Evolutionary conservation across 2,888 invertebrate species (phyloP).

Genomic region (Sesia bembeciformis): DNA sequence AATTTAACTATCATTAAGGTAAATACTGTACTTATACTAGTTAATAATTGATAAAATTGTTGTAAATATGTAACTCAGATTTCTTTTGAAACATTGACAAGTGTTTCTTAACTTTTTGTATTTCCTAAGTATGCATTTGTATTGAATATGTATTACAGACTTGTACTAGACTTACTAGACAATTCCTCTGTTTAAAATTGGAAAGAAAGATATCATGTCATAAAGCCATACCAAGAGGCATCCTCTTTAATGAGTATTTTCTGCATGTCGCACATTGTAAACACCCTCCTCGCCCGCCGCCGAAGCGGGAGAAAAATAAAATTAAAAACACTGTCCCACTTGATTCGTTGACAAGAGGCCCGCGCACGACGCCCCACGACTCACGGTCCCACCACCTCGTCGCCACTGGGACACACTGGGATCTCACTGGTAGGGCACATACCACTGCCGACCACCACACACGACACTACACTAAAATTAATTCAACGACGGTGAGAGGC

Average conservation of each 20-base stretch:
- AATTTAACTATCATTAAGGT: too few relatives aligned
- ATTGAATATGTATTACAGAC: too few relatives aligned
- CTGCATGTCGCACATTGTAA: constrained; percentile 66
- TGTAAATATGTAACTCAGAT: too few relatives aligned
- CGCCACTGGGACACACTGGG: constrained; percentile 57
- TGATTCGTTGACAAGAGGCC: constrained; percentile 30
- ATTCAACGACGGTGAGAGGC: constrained; percentile 53
- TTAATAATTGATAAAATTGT: too few relatives aligned
- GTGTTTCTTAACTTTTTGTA: too few relatives aligned
- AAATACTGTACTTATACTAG: too few relatives aligned
- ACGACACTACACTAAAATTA: constrained; percentile 56
- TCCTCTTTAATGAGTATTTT: constrained; percentile 62
- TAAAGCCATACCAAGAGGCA: constrained; percentile 50
- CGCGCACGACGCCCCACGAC: constrained; percentile 51
- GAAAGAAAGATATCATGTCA: background rate
- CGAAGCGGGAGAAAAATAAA: constrained; percentile 41
- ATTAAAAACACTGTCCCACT: constrained; percentile 52
- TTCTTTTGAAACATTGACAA: too few relatives aligned
- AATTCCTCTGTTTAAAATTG: too few relatives aligned
- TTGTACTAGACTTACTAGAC: too few relatives aligned
- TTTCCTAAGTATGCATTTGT: too few relatives aligned
- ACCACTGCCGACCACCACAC: constrained; percentile 57
- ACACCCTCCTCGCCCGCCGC: constrained; percentile 23
- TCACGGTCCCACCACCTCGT: constrained; percentile 56
- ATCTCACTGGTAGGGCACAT: constrained; percentile 64